phyloP scores from a whole-genome alignment of 35 echinoderm and acorn worm species.

The Holothuria glaberrima region DNA sequence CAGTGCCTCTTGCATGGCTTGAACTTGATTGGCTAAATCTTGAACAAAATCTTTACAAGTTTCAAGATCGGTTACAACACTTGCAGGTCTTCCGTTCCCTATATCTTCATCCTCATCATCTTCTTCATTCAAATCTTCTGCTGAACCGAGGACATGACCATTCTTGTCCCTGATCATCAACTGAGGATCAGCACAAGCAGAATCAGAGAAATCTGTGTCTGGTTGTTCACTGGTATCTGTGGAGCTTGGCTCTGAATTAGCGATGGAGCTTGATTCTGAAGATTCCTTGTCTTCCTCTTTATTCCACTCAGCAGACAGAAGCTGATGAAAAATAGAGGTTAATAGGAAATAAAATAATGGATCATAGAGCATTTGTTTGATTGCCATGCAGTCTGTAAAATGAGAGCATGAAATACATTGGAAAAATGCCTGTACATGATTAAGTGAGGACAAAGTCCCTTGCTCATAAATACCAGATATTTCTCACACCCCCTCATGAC shows the following conservation, averaged over 20 bases:
- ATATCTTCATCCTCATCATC: slow-evolving; percentile 57
- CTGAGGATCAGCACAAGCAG: background rate
- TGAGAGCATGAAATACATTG: no score
- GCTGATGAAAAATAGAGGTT: slow-evolving; percentile 15
- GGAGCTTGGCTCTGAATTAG: slow-evolving; percentile 71
- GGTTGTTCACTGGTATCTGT: slow-evolving; percentile 61
- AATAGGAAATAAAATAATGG: no score
- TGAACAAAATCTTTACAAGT: slow-evolving; percentile 84
- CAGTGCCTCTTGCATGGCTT: slow-evolving; percentile 82
- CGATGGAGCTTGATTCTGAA: slow-evolving; percentile 69
- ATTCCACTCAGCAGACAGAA: slow-evolving; percentile 75
- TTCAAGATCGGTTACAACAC: slow-evolving; percentile 62
- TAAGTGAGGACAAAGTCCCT: no score
- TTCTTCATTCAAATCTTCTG: background rate
- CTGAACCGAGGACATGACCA: background rate
- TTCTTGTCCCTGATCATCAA: background rate
- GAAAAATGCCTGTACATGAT: no score
- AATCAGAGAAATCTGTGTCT: slow-evolving; percentile 69
- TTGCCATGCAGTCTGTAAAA: no score
- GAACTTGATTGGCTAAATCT: slow-evolving; percentile 75
- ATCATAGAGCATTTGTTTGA: no score
- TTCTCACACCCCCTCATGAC: no score
- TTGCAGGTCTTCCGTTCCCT: background rate
- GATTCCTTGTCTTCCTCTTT: slow-evolving; percentile 75
- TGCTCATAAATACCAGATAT: no score